phyloP scores from a whole-genome alignment of 1,140 invertebrate species.

The Trichogramma pretiosum region DNA sequence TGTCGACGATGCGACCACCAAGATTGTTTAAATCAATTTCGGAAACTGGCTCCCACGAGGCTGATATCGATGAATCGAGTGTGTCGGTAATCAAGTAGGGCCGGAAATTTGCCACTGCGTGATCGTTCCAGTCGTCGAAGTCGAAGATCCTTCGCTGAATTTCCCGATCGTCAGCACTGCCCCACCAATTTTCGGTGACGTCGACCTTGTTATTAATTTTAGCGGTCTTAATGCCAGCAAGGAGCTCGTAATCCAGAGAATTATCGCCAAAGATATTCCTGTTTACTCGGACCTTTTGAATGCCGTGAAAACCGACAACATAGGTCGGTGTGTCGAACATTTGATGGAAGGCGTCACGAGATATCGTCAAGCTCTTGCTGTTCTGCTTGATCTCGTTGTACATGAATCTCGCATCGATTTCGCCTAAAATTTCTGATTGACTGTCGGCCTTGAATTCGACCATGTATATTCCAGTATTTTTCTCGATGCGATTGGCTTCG shows the following conservation, averaged over 20 bases:
- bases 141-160: constrained; percentile 89
- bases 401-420: constrained; percentile 69
- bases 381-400: constrained; percentile 76
- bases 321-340: constrained; percentile 59
- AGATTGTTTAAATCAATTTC: constrained; percentile 59
- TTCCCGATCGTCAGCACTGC: constrained; percentile 56
- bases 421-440: constrained; percentile 85
- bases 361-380: constrained; percentile 22
- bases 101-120: constrained; percentile 80
- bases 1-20: constrained; percentile 73
- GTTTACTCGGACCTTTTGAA: constrained; percentile 86
- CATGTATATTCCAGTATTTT: constrained; percentile 78
- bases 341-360: constrained; percentile 41
- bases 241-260: constrained; percentile 78
- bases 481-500: constrained; percentile 65
- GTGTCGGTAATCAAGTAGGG: constrained; percentile 76
- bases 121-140: constrained; percentile 99
- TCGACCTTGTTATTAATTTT: constrained; percentile 81
- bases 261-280: constrained; percentile 88
- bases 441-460: constrained; percentile 83
- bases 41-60: constrained; percentile 48
- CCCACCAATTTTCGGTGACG: constrained; percentile 95
- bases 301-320: constrained; percentile 84
- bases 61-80: constrained; percentile 67
- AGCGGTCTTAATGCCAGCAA: constrained; percentile 85